Evolutionary conservation across 2,888 invertebrate species (phyloP), one percentile per base, ranked within the genome.

Genomic region (Steinernema scapterisci): DNA sequence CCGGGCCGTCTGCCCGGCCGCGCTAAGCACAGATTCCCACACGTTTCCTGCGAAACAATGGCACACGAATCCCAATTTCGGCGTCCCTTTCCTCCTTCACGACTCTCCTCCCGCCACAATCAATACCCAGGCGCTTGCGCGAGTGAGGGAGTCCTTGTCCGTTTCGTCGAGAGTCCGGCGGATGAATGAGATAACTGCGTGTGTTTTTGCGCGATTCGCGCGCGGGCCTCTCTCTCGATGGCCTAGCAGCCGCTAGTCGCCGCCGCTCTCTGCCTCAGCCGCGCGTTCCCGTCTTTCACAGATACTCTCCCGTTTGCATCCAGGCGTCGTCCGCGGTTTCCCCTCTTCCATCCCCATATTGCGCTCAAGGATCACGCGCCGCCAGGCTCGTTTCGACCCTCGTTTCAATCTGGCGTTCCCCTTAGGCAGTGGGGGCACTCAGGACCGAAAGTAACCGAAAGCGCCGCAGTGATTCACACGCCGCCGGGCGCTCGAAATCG

Each of bases 191-290:
- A 63, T 63, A 63, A 63, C 23, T 63, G 63, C 63, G 31, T 9
- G 38, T 63, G 63, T 63, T 63, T 63, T 63, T 63, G 31, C 63
- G 54, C 54, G 54, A n/a, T 25, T 54, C 23, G 54, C 54, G 63
- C 63, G 21, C 16, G 13, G 16, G 63, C 63, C 25, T n/a, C n/a
- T n/a, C n/a, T n/a, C n/a, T n/a, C n/a, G n/a, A n/a, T n/a, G n/a
- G n/a, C n/a, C n/a, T n/a, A n/a, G n/a, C n/a, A n/a, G n/a, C n/a
- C n/a, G n/a, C n/a, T n/a, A 48, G 48, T 16, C 3, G 19, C 16
- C 48, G 19, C n/a, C 63, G 19, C 63, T 38, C 16, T 3, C 13
- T n/a, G 7, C 48, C 5, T 48, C 21, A 9, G n/a, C n/a, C n/a
- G 19, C 52, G 52, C 23, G n/a, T 23, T 21, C 52, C 23, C 21